Percentiles rank a stretch among this genome's conserved stretches.
Conservation (phyloP, 2,113 vertebrate species). For the Equus przewalskii region DNA sequence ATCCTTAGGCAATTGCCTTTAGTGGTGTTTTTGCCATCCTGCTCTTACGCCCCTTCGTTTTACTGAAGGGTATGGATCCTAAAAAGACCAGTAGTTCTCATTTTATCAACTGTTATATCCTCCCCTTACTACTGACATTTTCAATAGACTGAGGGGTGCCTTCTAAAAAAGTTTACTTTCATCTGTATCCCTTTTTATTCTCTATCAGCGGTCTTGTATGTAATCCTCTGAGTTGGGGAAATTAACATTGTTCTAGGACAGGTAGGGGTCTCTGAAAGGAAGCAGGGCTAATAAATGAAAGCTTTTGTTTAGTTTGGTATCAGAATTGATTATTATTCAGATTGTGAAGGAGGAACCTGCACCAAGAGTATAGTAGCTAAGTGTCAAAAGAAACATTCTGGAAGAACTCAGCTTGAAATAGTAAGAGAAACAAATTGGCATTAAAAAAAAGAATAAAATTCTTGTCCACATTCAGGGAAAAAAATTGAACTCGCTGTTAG, state of each 20-base stretch:
- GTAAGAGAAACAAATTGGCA: conserved; percentile 12
- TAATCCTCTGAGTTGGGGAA: conserved; percentile 36
- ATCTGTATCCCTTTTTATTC: neutral
- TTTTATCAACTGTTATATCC: neutral
- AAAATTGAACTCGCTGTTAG: neutral
- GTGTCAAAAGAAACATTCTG: conserved; percentile 20
- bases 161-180: conserved; percentile 47
- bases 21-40: neutral
- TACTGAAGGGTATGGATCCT: neutral
- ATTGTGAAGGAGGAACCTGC: neutral
- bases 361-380: neutral
- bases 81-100: neutral
- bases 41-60: conserved; percentile 1
- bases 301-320: conserved; percentile 45
- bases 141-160: conserved; percentile 10
- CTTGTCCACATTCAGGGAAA: neutral
- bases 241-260: neutral
- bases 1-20: neutral
- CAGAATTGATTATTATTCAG: conserved; percentile 31
- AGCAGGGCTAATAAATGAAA: neutral
- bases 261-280: neutral
- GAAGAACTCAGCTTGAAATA: conserved; percentile 40
- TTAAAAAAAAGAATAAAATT: conserved; percentile 13
- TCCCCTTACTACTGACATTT: neutral
- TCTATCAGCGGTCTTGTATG: neutral